Conservation (phyloP, 2,113 vertebrate species). For the Labeo catla region DNA sequence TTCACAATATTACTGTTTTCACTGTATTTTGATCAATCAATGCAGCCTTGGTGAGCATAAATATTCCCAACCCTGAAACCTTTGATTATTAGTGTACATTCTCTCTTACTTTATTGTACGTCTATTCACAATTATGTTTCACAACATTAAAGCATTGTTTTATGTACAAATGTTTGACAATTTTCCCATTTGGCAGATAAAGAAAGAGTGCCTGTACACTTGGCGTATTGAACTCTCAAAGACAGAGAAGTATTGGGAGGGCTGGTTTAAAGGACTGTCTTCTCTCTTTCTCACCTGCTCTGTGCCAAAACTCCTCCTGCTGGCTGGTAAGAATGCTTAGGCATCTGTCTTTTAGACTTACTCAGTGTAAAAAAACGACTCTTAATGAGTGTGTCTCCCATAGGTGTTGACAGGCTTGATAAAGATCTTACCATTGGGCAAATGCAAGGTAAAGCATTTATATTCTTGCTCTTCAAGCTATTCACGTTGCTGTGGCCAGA, state of each 20-base stretch:
- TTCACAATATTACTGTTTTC: neutral
- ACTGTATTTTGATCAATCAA: neutral
- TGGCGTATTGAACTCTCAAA: conserved; percentile 96
- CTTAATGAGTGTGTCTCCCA: conserved; percentile 50
- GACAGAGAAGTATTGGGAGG: conserved; percentile 98
- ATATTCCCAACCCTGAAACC: neutral
- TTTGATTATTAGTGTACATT: neutral
- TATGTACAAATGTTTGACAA: neutral
- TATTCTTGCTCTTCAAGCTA: neutral
- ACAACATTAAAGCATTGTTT: neutral
- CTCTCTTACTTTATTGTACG: neutral
- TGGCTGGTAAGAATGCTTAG: conserved; percentile 82
- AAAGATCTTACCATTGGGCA: conserved; percentile 99
- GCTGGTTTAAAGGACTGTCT: conserved; percentile 96
- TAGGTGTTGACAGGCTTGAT: conserved; percentile 97
- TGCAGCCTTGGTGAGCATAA: neutral
- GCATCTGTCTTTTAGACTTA: neutral
- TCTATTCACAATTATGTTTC: neutral
- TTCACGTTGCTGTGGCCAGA: neutral
- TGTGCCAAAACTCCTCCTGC: conserved; percentile 91
- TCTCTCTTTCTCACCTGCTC: conserved; percentile 92
- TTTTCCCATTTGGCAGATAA: conserved; percentile 74
- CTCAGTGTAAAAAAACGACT: neutral
- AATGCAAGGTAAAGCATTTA: conserved; percentile 91
- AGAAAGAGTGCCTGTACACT: conserved; percentile 92